phyloP scores from a whole-genome alignment of 30 jellyfish, hydroid and myxozoan genomes.

The Catostylus mosaicus region DNA sequence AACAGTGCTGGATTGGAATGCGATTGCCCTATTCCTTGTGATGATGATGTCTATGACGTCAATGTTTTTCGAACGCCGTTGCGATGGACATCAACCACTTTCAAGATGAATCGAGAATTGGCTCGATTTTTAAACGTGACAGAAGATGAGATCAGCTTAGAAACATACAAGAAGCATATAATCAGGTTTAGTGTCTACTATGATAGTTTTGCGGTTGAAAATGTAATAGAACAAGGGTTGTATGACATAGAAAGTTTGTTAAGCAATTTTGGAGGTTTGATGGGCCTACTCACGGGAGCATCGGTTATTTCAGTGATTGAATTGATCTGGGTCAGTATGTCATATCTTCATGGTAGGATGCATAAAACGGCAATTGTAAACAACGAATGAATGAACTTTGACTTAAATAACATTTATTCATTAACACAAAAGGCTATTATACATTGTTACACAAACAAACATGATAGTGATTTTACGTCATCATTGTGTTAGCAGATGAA shows the following conservation, averaged over 20 bases:
- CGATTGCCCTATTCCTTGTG: conserved; percentile 32
- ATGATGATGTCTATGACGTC: conserved; percentile 12
- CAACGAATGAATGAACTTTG: no score
- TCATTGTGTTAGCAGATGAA: no score
- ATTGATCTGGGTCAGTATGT: background rate
- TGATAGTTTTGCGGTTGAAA: conserved; percentile 19
- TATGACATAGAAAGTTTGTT: conserved; percentile 12
- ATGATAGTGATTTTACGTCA: no score
- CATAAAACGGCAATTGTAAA: no score
- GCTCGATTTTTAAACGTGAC: conserved; percentile 14
- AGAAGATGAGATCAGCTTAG: conserved; percentile 5
- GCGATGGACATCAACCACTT: background rate
- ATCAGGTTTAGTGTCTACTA: conserved; percentile 8
- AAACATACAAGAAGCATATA: conserved; percentile 7
- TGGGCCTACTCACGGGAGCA: conserved; percentile 53
- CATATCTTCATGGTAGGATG: no score
- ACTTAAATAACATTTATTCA: no score
- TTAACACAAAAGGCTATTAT: no score
- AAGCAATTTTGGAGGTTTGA: conserved; percentile 54
- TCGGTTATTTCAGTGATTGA: conserved; percentile 21
- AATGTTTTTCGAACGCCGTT: conserved; percentile 22
- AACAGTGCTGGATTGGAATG: background rate
- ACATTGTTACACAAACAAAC: no score
- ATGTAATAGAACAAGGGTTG: background rate
- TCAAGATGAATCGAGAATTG: background rate